Conservation (phyloP, 2,797 vertebrate genomes). For the Paedocypris micromegethes region DNA sequence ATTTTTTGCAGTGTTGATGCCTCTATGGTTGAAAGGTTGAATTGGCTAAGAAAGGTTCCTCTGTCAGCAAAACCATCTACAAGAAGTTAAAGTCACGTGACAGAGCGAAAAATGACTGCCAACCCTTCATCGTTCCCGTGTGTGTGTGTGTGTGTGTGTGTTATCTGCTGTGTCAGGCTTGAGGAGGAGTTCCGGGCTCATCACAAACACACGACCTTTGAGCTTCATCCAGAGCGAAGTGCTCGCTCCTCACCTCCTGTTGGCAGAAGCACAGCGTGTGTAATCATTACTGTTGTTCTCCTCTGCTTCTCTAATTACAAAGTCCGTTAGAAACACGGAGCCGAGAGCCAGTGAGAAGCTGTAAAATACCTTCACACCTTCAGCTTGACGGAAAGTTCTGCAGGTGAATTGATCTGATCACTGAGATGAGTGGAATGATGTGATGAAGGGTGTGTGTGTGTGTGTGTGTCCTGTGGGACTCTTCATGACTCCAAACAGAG, state of each 20-base stretch:
- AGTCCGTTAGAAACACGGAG: slow-evolving; percentile 37
- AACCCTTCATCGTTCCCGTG: too few species aligned
- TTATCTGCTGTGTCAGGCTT: too few species aligned
- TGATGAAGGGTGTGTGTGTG: slow-evolving; percentile 28
- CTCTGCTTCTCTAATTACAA: slow-evolving; percentile 46
- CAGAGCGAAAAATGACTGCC: too few species aligned
- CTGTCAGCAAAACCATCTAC: too few species aligned
- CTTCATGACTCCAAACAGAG: slow-evolving; percentile 51
- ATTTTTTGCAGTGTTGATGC: too few species aligned
- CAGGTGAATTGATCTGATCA: slow-evolving; percentile 31
- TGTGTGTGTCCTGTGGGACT: slow-evolving; percentile 38
- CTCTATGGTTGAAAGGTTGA: too few species aligned
- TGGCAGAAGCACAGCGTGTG: slow-evolving; percentile 23
- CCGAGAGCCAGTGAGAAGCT: slow-evolving; percentile 38
- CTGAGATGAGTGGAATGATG: slow-evolving; percentile 29
- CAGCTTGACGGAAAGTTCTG: slow-evolving; percentile 17
- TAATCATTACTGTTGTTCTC: slow-evolving; percentile 38
- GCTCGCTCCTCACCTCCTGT: slow-evolving; percentile 5
- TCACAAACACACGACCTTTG: too few species aligned
- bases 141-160: too few species aligned
- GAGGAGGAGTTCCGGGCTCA: too few species aligned
- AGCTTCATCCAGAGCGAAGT: slow-evolving; percentile 12
- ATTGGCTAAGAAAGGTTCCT: too few species aligned
- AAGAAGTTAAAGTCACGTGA: too few species aligned
- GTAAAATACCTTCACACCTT: slow-evolving; percentile 21